phyloP scores from a whole-genome alignment of 2,888 invertebrate genomes.

The Drosophila helvetica region DNA sequence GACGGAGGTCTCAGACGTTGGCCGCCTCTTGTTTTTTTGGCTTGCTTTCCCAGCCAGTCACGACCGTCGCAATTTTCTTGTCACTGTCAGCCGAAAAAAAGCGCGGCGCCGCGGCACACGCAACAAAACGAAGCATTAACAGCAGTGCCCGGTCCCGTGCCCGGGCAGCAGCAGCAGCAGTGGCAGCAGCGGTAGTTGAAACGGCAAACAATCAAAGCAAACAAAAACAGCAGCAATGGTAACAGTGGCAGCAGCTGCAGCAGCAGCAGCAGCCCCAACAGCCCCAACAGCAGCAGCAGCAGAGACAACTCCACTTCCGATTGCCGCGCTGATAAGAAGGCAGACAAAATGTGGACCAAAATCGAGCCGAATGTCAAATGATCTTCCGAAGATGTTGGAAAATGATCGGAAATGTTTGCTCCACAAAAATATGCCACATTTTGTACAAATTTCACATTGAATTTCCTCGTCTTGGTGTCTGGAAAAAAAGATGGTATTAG shows the following conservation, averaged over 20 bases:
- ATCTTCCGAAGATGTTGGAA: neutral
- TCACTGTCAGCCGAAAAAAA: conserved; percentile 64
- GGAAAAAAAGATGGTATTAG: no score
- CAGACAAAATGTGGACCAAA: neutral
- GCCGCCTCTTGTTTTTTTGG: conserved; percentile 47
- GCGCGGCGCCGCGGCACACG: conserved; percentile 49
- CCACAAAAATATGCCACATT: no score
- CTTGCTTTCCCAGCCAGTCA: conserved; percentile 76
- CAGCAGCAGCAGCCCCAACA: conserved; percentile 33
- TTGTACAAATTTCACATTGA: no score
- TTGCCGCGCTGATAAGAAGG: neutral
- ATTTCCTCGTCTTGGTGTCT: no score
- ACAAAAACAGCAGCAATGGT: conserved; percentile 18
- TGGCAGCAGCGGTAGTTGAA: conserved; percentile 23
- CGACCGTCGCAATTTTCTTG: conserved; percentile 73
- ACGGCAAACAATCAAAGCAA: conserved; percentile 38
- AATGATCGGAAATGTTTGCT: no score
- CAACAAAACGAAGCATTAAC: conserved; percentile 55
- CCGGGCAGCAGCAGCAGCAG: conserved; percentile 2
- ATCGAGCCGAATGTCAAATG: neutral
- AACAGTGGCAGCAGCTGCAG: conserved; percentile 14
- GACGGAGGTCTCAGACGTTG: neutral
- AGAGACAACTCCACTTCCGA: neutral
- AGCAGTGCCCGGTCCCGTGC: conserved; percentile 14
- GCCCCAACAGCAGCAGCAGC: conserved; percentile 16